Percentiles rank a stretch among this genome's conserved stretches.
These are phyloP conservation scores for Drosophila quinaria DNA, from an alignment of 2,888 invertebrate genomes.

Conservation along the genomic window DNA sequence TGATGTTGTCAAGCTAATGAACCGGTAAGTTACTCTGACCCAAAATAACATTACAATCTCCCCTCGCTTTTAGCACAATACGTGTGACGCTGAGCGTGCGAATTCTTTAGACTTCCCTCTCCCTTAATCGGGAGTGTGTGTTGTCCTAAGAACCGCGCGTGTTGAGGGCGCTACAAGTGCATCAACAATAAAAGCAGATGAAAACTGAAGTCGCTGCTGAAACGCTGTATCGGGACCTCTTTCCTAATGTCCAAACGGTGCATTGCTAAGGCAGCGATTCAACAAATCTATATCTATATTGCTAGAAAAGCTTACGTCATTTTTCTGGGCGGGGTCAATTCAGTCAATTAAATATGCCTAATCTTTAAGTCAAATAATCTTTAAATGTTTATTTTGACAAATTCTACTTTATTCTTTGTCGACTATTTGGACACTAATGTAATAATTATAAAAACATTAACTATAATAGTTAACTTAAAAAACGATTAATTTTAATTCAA, in stretches of 20 bases:
- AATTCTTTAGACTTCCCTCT: slow-evolving; percentile 41
- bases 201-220: slow-evolving; percentile 86
- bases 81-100: slow-evolving; percentile 81
- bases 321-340: not conserved
- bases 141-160: slow-evolving; percentile 57
- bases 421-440: too few relatives aligned
- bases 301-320: slow-evolving; percentile 17
- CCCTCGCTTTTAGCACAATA: slow-evolving; percentile 84
- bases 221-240: slow-evolving; percentile 92
- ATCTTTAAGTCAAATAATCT: slow-evolving; percentile 1
- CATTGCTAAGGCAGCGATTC: slow-evolving; percentile 86
- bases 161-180: slow-evolving; percentile 87
- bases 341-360: not conserved
- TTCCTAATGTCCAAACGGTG: slow-evolving; percentile 91
- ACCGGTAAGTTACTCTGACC: slow-evolving; percentile 86
- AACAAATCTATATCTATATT: slow-evolving; percentile 56
- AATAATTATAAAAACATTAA: too few relatives aligned
- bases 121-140: slow-evolving; percentile 10
- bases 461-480: too few relatives aligned
- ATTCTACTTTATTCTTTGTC: too few relatives aligned
- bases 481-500: too few relatives aligned
- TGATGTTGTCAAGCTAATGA: slow-evolving; percentile 98
- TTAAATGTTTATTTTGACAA: not conserved
- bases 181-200: slow-evolving; percentile 89
- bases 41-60: not conserved